phyloP scores from a whole-genome alignment of 2,113 vertebrate genomes.

The Dipodomys merriami region DNA sequence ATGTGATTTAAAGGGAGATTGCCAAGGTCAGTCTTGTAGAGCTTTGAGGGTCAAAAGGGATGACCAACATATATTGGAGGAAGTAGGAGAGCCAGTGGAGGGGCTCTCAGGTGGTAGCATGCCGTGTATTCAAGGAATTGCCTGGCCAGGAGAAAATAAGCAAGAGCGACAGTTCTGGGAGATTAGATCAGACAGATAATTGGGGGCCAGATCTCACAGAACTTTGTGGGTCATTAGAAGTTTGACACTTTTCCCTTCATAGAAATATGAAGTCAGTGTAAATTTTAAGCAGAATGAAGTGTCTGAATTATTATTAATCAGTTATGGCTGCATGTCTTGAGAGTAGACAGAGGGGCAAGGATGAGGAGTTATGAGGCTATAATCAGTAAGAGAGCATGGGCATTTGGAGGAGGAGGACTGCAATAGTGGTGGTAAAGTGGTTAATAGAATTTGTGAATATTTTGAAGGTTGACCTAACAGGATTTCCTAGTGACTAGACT shows the following conservation, averaged over 20 bases:
- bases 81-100: neutral
- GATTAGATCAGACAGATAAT: neutral
- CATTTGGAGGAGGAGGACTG: neutral
- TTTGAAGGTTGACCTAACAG: neutral
- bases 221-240: neutral
- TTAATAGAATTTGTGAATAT: neutral
- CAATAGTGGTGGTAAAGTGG: neutral
- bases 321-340: neutral
- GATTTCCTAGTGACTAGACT: no score
- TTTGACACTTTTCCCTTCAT: neutral
- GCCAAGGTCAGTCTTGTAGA: neutral
- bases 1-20: neutral
- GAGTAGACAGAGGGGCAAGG: neutral
- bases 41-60: neutral
- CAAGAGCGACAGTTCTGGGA: neutral
- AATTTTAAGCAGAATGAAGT: neutral
- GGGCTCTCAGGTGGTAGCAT: neutral
- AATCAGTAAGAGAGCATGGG: neutral
- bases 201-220: neutral
- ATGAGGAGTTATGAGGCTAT: neutral
- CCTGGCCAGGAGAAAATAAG: neutral
- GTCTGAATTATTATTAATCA: neutral
- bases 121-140: neutral
- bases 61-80: neutral
- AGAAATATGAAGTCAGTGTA: neutral